Base-by-base conservation (phyloP, 30 jellyfish, hydroid and myxozoan species). In the Turritopsis rubra region DNA sequence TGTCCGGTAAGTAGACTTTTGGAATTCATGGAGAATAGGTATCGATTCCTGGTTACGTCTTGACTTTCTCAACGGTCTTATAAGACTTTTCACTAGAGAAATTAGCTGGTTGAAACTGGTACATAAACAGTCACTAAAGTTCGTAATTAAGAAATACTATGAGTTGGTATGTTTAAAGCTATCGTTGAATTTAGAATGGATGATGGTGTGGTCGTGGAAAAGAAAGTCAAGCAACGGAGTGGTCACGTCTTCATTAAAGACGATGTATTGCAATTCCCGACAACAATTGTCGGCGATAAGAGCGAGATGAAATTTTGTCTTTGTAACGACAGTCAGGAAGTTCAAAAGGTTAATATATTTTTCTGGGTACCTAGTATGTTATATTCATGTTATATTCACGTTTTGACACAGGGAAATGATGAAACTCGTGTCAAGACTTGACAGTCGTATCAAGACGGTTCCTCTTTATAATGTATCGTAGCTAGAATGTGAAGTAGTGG, bases 311-410 rank as follows among this genome's bases (percentile, higher is more conserved):
- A 91, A 74, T 91, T 91, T 71, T 84, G 95, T 60, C 72, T 91
- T 41, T 91, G 98, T 72, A 91, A 91, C 75, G 98, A 87, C 78
- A 85, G 93, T 8, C 66, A 52, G 53, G 98, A 91, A 68, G 79
- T 88, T 8, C 95, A 84, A 87, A 91, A 85, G 92, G 98, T 91
- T 16, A 65, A 0, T 68, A 7, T 68, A 68, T 68, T 68, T 68
- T 23, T 27, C 30, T 41, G n/a, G n/a, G n/a, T n/a, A n/a, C 13
- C 60, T 5, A 41, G 9, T 13, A n/a, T n/a, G n/a, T n/a, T n/a
- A n/a, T n/a, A n/a, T n/a, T n/a, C n/a, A 41, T 41, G 60, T 41
- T 41, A 41, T 41, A 3, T 41, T 41, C 9, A 41, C 5, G 13
- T 3, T 41, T 41, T 41, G 5, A 5, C 5, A 3, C 60, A 3